Conservation (phyloP, 2,113 vertebrate genomes). For the Rousettus leschenaultii region DNA sequence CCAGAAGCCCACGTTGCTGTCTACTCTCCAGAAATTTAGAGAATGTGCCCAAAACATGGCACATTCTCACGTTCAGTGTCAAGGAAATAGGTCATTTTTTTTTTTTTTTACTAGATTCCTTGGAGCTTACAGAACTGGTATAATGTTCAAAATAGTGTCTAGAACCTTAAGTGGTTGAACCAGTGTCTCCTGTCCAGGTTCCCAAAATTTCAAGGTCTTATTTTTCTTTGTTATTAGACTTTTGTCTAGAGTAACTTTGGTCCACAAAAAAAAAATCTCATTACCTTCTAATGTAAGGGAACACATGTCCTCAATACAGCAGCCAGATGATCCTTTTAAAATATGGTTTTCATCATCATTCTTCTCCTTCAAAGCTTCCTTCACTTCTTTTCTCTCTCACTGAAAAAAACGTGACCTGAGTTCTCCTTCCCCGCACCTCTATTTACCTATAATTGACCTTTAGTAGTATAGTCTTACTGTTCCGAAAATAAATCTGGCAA, state of each 20-base stretch:
- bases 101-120: neutral
- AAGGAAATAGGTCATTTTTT: neutral
- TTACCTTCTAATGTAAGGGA: neutral
- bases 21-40: neutral
- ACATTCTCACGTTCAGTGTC: neutral
- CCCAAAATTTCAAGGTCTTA: neutral
- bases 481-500: neutral
- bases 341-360: neutral
- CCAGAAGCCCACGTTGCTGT: neutral
- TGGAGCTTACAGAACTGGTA: neutral
- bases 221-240: neutral
- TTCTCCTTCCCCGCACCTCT: neutral
- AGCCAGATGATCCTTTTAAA: neutral
- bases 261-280: neutral
- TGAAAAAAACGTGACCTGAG: neutral
- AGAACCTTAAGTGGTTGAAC: neutral
- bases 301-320: neutral
- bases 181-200: neutral
- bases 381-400: neutral
- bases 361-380: neutral
- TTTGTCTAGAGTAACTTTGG: neutral
- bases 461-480: neutral
- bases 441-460: neutral
- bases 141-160: neutral
- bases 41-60: neutral